Conservation (phyloP, 2,888 invertebrate species). For the Ophion slaviceki region DNA sequence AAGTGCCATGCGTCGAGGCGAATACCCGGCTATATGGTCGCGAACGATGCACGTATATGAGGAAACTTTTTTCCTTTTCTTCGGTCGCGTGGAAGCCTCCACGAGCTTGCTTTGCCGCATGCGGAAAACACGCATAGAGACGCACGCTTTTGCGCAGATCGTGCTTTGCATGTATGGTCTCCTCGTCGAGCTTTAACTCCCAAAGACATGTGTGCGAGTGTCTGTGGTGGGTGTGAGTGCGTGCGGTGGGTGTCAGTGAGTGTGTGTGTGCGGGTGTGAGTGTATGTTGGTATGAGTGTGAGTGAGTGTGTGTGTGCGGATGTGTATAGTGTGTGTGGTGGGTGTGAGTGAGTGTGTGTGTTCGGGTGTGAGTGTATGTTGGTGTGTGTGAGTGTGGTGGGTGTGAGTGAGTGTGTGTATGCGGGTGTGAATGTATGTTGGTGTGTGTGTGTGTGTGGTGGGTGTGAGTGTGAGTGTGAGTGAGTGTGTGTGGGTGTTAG, state of each 20-base stretch:
- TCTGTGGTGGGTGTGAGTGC: too few relatives aligned
- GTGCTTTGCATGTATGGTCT: background rate
- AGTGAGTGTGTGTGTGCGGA: background rate
- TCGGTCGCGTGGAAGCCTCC: background rate
- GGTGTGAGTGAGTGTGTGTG: too few relatives aligned
- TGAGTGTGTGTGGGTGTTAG: too few relatives aligned
- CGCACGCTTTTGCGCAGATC: constrained; percentile 8
- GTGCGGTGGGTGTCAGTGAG: too few relatives aligned
- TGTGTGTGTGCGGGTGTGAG: too few relatives aligned
- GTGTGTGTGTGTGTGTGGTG: too few relatives aligned
- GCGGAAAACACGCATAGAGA: constrained; percentile 22
- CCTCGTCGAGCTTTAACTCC: constrained; percentile 24
- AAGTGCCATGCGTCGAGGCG: constrained; percentile 66
- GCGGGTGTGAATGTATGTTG: too few relatives aligned
- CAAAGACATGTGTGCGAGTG: constrained; percentile 18
- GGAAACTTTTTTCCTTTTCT: constrained; percentile 12
- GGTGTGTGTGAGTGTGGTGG: too few relatives aligned
- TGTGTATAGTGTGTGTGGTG: too few relatives aligned
- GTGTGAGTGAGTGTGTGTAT: background rate
- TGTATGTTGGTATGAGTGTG: too few relatives aligned
- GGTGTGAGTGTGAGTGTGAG: too few relatives aligned
- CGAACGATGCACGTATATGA: constrained; percentile 41
- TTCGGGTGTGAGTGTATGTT: too few relatives aligned
- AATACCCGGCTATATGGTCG: constrained; percentile 48
- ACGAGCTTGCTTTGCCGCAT: background rate